A percentile compares a stretch with the other conserved stretches of the same genome.
Evolutionary conservation across 2,888 invertebrate genomes (phyloP).

Genomic region (Drosophila atripex): DNA sequence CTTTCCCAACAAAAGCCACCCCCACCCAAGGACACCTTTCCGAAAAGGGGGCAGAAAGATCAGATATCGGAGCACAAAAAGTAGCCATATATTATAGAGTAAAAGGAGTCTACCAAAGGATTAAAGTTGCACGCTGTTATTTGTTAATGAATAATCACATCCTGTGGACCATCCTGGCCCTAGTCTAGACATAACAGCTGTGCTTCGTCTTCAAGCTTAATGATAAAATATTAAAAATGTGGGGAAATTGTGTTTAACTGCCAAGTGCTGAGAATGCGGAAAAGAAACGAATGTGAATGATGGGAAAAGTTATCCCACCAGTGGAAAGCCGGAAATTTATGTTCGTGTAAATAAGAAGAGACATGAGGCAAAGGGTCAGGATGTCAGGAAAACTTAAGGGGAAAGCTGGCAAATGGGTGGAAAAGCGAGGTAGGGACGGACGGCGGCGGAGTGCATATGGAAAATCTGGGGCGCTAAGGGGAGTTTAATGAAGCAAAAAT

Average conservation of each 20-base stretch:
- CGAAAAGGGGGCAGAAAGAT: not conserved
- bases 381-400: not conserved
- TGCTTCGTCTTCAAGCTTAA: slow-evolving; percentile 18
- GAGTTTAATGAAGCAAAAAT: slow-evolving; percentile 44
- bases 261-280: not conserved
- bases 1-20: slow-evolving; percentile 12
- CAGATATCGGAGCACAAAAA: slow-evolving; percentile 25
- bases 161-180: not conserved
- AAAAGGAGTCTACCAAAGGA: too few relatives aligned
- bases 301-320: slow-evolving; percentile 46
- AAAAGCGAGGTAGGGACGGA: slow-evolving; percentile 2
- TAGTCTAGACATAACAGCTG: slow-evolving; percentile 1
- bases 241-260: slow-evolving; percentile 62
- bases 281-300: slow-evolving; percentile 38
- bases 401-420: slow-evolving; percentile 1
- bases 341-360: slow-evolving; percentile 48
- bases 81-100: not conserved
- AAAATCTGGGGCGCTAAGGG: slow-evolving; percentile 1
- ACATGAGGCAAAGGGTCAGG: slow-evolving; percentile 24
- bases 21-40: not conserved
- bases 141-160: too few relatives aligned
- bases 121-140: too few relatives aligned
- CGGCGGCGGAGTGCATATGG: not conserved
- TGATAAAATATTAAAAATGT: slow-evolving; percentile 62
- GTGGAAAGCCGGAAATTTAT: slow-evolving; percentile 58